Evolutionary conservation across 1,140 invertebrate genomes (phyloP).

Genomic region (Cydia splendana): DNA sequence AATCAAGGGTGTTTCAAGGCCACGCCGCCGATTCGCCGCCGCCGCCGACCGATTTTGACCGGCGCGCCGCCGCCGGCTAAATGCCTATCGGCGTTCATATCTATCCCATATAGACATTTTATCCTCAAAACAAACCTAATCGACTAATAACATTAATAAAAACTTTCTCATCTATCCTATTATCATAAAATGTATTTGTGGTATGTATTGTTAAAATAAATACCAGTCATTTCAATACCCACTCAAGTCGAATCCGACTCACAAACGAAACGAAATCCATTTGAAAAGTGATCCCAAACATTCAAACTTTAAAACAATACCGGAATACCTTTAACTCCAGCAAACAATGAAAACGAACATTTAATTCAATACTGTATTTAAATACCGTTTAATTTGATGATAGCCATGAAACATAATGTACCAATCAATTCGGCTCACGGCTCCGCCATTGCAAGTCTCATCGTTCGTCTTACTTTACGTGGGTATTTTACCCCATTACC

Average conservation of each 20-base stretch:
- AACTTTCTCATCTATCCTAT: too few relatives aligned
- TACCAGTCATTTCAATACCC: conserved; percentile 35
- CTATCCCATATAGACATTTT: too few relatives aligned
- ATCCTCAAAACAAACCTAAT: too few relatives aligned
- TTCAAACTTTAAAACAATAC: neutral
- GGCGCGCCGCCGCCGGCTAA: too few relatives aligned
- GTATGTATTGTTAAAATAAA: neutral
- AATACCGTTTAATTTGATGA: conserved; percentile 17
- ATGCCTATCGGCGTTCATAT: too few relatives aligned
- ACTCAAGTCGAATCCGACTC: neutral
- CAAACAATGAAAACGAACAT: neutral
- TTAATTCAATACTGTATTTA: conserved; percentile 17
- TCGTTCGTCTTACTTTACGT: conserved; percentile 58
- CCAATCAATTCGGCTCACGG: conserved; percentile 58
- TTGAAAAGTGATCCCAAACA: neutral
- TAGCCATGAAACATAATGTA: conserved; percentile 8
- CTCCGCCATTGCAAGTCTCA: conserved; percentile 54
- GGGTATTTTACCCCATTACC: conserved; percentile 57
- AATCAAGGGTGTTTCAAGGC: too few relatives aligned
- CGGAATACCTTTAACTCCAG: neutral
- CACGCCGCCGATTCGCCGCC: too few relatives aligned
- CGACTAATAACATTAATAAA: too few relatives aligned
- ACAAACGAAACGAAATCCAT: neutral
- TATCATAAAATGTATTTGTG: too few relatives aligned
- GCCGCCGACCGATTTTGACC: too few relatives aligned